Conservation (phyloP, 2,888 invertebrate genomes). For the Drosophila vallismaia region DNA sequence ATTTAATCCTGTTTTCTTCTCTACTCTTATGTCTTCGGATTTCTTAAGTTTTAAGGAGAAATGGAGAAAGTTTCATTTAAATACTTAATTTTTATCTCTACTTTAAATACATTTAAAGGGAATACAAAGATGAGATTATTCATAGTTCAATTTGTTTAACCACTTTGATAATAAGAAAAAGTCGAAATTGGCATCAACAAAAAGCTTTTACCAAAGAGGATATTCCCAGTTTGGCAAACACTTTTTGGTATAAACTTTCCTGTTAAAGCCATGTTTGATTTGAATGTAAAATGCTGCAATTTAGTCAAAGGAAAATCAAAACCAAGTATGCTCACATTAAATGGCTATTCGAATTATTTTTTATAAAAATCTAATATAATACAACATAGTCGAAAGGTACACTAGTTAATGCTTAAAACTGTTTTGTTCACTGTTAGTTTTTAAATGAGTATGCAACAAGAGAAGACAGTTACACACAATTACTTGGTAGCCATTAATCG, state of each 20-base stretch:
- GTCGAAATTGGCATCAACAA: no score
- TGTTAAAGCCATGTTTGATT: not conserved
- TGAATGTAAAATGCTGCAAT: constrained; percentile 1
- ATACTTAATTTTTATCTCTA: no score
- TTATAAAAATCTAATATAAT: constrained; percentile 1
- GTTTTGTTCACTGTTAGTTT: not conserved
- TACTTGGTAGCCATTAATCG: constrained; percentile 1
- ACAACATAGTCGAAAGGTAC: not conserved
- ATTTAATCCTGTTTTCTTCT: constrained; percentile 4
- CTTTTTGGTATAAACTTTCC: no score
- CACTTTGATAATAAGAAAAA: no score
- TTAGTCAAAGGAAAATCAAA: constrained; percentile 11
- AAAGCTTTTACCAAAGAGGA: no score
- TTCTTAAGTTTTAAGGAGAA: constrained; percentile 7
- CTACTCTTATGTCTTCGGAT: not conserved
- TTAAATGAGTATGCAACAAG: not conserved
- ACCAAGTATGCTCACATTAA: constrained; percentile 11
- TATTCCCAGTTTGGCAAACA: no score
- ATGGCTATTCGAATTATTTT: constrained; percentile 4
- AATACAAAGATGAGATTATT: no score
- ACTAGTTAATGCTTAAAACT: constrained; percentile 7
- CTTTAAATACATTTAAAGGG: no score
- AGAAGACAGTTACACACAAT: not conserved
- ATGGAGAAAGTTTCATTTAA: not conserved
- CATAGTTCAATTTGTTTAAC: no score